A percentile compares a stretch with the other conserved stretches of the same genome.
Evolutionary conservation across 2,113 vertebrate genomes (phyloP).

Genomic region (Chamaetylas fuelleborni): DNA sequence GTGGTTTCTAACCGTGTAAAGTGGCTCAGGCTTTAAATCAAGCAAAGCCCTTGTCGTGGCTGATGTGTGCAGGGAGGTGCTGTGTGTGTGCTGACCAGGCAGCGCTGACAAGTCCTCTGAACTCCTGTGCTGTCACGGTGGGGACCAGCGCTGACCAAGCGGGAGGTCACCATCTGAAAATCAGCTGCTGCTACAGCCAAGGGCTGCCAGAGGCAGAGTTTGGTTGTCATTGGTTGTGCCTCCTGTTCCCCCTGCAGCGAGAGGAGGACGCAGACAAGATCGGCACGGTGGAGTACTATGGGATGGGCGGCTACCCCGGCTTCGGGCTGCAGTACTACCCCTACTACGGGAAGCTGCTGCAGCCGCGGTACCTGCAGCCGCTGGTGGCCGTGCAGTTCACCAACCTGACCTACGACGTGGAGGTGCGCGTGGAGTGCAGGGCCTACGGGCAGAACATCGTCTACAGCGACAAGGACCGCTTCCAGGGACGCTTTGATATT

Average conservation of each 20-base stretch:
- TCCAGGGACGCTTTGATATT: constrained; percentile 96
- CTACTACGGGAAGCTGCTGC: constrained; percentile 91
- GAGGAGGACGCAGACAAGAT: constrained; percentile 81
- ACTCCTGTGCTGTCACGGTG: fast-evolving
- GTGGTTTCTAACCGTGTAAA: fast-evolving
- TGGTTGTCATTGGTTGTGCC: background rate
- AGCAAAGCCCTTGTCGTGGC: background rate
- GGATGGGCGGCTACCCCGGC: constrained; percentile 73
- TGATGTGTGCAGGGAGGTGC: background rate
- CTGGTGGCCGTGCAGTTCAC: constrained; percentile 91
- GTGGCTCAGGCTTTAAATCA: background rate
- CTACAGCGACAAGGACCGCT: constrained; percentile 96
- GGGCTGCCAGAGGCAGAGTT: background rate
- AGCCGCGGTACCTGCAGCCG: constrained; percentile 91
- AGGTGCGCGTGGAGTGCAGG: constrained; percentile 92
- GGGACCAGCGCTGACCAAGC: background rate
- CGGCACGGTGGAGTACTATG: constrained; percentile 79
- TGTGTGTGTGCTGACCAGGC: background rate
- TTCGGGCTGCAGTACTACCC: constrained; percentile 97
- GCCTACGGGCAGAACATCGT: constrained; percentile 86
- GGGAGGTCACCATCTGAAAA: fast-evolving
- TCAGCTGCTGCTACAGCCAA: fast-evolving
- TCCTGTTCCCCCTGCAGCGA: constrained; percentile 69
- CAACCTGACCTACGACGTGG: constrained; percentile 81
- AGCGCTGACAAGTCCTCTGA: fast-evolving